These are phyloP conservation scores for Eupithecia centaureata DNA, from an alignment of 2,888 invertebrate species.

Conservation along the genomic window DNA sequence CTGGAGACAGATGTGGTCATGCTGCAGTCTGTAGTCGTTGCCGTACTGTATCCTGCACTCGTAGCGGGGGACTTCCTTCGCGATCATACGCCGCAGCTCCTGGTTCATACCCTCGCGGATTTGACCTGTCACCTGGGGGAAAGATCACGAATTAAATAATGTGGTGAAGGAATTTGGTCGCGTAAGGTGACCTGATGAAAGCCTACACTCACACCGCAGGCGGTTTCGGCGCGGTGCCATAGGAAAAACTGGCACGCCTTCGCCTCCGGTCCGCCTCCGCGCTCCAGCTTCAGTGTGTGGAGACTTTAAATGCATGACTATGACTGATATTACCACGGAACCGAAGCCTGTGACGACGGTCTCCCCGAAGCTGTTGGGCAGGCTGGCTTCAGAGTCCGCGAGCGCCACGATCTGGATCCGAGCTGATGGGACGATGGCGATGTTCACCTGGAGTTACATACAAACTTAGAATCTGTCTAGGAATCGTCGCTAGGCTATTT, in stretches of 20 bases:
- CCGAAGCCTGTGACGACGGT: slow-evolving; percentile 76
- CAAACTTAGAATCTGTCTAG: slow-evolving; percentile 17
- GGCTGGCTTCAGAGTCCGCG: slow-evolving; percentile 55
- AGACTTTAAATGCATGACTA: no score
- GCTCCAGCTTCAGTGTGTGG: no score
- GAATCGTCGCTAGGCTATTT: no score
- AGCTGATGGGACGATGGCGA: slow-evolving; percentile 54
- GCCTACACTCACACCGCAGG: no score
- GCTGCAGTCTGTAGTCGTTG: slow-evolving; percentile 73
- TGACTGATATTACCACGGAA: slow-evolving; percentile 65
- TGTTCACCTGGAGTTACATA: slow-evolving; percentile 58
- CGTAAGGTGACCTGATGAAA: neutral
- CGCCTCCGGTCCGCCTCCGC: no score
- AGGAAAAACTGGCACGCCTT: no score
- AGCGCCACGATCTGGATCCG: slow-evolving; percentile 65
- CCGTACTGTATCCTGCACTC: slow-evolving; percentile 70
- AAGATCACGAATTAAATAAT: neutral
- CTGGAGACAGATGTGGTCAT: slow-evolving; percentile 73
- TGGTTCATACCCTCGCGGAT: slow-evolving; percentile 77
- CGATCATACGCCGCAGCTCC: slow-evolving; percentile 76
- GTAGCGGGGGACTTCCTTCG: slow-evolving; percentile 58
- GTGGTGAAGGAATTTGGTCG: neutral
- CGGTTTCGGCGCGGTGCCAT: no score
- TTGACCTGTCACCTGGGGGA: slow-evolving; percentile 67
- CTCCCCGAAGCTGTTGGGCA: slow-evolving; percentile 68